Evolutionary conservation across 2,797 vertebrate genomes (phyloP).

Genomic region (Smutsia gigantea): DNA sequence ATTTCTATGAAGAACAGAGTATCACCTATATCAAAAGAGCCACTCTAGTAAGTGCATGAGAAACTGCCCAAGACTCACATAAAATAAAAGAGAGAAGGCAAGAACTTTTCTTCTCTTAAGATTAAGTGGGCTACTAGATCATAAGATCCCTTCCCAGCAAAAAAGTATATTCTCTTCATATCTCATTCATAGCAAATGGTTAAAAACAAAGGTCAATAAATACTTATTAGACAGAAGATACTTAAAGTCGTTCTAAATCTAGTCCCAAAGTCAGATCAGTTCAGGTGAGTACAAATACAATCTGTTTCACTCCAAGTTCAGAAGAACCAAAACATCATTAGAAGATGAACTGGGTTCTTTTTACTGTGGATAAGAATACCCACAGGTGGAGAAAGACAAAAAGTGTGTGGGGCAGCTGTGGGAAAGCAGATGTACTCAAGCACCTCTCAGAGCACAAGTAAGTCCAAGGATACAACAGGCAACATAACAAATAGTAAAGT

Average conservation of each 20-base stretch:
- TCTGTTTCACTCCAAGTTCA: background rate
- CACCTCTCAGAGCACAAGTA: background rate
- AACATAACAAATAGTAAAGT: background rate
- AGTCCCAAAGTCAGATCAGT: background rate
- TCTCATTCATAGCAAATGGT: background rate
- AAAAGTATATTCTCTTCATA: background rate
- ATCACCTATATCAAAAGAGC: slow-evolving; percentile 32
- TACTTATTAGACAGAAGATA: background rate
- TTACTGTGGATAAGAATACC: background rate
- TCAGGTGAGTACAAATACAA: background rate
- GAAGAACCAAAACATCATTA: background rate
- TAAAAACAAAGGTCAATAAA: slow-evolving; percentile 37
- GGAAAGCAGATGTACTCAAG: background rate
- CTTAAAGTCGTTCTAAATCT: background rate
- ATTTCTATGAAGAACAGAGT: slow-evolving; percentile 25
- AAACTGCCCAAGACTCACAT: background rate
- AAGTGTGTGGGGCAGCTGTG: background rate
- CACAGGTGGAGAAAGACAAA: background rate
- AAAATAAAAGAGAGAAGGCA: background rate
- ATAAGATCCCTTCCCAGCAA: slow-evolving; percentile 4
- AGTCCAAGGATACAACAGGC: background rate
- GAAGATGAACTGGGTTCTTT: background rate
- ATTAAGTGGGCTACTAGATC: background rate
- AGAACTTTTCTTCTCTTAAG: background rate
- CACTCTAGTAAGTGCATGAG: slow-evolving; percentile 26